These are phyloP conservation scores for Formica aserva DNA, from an alignment of 2,888 invertebrate genomes.

Conservation along the genomic window DNA sequence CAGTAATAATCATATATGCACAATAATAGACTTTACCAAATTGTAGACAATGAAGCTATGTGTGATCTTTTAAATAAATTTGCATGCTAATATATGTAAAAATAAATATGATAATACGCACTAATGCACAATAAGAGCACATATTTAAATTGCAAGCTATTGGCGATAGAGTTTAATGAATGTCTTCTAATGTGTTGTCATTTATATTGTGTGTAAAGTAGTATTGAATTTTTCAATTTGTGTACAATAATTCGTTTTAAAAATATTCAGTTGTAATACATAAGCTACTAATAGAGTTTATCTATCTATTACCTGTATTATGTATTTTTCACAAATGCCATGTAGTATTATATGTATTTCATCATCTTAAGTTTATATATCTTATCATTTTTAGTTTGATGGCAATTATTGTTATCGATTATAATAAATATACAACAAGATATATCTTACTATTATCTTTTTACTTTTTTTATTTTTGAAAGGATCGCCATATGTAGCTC, in stretches of 20 bases:
- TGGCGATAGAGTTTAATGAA: neutral
- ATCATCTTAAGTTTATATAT: neutral
- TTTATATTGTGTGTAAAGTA: conserved; percentile 7
- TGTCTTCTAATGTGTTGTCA: neutral
- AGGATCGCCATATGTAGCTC: conserved; percentile 92
- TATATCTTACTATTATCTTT: conserved; percentile 10
- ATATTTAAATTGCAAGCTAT: neutral
- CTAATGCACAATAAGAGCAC: conserved; percentile 13
- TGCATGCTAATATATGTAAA: conserved; percentile 23
- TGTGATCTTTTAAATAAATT: conserved; percentile 19
- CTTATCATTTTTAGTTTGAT: conserved; percentile 6
- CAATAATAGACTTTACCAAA: neutral
- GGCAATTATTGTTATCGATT: conserved; percentile 2
- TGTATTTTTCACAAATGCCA: neutral
- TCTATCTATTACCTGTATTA: neutral
- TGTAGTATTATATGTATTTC: neutral
- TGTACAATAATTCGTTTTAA: conserved; percentile 14
- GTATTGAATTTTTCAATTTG: neutral
- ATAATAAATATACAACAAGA: neutral
- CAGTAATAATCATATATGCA: conserved; percentile 15
- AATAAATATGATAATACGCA: neutral
- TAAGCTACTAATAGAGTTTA: neutral
- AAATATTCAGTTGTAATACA: neutral
- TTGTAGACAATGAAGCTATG: neutral
- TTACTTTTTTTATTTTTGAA: conserved; percentile 76